Evolutionary conservation across 1,140 invertebrate genomes (phyloP).

Genomic region (Neelides sp.): DNA sequence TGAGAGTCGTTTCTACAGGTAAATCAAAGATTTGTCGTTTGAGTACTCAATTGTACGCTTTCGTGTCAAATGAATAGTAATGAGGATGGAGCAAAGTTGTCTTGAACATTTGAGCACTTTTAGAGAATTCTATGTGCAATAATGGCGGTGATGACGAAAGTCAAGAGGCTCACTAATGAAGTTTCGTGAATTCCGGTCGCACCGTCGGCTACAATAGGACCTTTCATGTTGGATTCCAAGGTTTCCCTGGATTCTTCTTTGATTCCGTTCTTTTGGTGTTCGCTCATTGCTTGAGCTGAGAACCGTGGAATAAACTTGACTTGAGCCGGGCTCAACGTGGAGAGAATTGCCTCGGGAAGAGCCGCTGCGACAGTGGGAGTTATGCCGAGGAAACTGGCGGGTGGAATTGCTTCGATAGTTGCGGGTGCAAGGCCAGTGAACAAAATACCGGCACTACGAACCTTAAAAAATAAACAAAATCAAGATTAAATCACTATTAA

Average conservation of each 20-base stretch:
- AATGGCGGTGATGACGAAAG: conserved; percentile 3
- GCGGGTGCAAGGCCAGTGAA: conserved; percentile 9
- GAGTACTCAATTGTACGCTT: too few relatives aligned
- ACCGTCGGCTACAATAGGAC: conserved; percentile 7
- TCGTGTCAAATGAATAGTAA: too few relatives aligned
- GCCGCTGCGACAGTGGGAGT: conserved; percentile 14
- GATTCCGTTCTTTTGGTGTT: conserved; percentile 8
- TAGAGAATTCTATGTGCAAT: background rate
- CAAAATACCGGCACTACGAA: conserved; percentile 18
- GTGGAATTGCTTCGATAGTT: conserved; percentile 12
- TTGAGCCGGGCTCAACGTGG: conserved; percentile 14
- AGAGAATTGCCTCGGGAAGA: conserved; percentile 2
- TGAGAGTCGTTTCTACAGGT: too few relatives aligned
- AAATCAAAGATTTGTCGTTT: too few relatives aligned
- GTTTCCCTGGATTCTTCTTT: conserved; percentile 2
- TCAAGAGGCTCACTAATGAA: background rate
- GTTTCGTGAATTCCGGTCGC: background rate
- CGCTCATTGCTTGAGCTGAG: conserved; percentile 16
- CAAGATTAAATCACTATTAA: background rate
- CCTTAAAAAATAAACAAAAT: conserved; percentile 1
- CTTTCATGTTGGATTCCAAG: conserved; percentile 5
- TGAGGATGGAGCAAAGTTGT: too few relatives aligned
- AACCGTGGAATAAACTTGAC: conserved; percentile 19
- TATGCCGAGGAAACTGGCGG: conserved; percentile 22
- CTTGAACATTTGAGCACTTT: too few relatives aligned